Evolutionary conservation across 2,113 vertebrate species (phyloP), one percentile per base, ranked within the genome.

Genomic region (Sprattus sprattus): DNA sequence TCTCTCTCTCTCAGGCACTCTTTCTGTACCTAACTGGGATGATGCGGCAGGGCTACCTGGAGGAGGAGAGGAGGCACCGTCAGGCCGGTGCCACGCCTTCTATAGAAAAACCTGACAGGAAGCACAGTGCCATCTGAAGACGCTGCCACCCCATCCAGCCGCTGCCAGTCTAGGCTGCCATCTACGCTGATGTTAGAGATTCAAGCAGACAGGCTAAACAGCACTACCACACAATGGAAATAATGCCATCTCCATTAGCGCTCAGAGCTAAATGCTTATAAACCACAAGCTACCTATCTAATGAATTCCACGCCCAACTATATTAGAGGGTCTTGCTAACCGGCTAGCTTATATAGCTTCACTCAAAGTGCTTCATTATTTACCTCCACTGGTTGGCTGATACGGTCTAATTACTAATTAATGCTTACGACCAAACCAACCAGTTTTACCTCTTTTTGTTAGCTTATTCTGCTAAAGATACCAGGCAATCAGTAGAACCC

Each of bases 31-130:
- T 90, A 16, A 84, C 85, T 39, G 60, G 75, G 15, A 84, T 90
- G 11, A 90, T 90, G 89, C 85, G 78, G 82, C 57, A 64, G 47
- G 89, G 89, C 20, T 90, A 87, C 64, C 60, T 80, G 45, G 89
- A 90, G 60, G 89, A 87, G 85, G 87, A 88, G 75, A 82, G 13
- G 54, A 71, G 81, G 20, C 54, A 86, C 54, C 50, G 16, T 22
- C 84, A 67, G 25, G 45, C 18, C 6, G 15, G 46, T 11, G 80
- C 39, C 3, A 28, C 32, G 22, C 44, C 86, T 4, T 13, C 45
- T 10, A 22, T 10, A 47, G 7, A 45, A 1, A 16, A 7, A n/a
- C 9, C 45, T n/a, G n/a, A n/a, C 6, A 82, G n/a, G 45, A 82
- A 18, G 10, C 28, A 80, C 28, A 15, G 39, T 13, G 75, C 39